Percentiles rank a stretch among this genome's conserved stretches.
Conservation (phyloP, 2,797 vertebrate species). For the Harpagifer antarcticus region DNA sequence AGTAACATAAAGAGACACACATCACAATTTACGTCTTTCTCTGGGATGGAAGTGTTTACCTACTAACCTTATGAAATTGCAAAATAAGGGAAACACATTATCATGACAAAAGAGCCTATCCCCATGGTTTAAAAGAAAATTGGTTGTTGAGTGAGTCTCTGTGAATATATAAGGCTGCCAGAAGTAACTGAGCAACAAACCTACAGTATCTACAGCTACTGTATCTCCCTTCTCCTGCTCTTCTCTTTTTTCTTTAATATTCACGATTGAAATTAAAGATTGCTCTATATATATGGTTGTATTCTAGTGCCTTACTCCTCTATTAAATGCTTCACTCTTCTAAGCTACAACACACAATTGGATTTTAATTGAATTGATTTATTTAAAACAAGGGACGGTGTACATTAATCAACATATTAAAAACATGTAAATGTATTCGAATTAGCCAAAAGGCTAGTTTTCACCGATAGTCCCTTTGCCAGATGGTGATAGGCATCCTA, state of each 20-base stretch:
- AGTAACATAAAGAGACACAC: constrained; percentile 74
- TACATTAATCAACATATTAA: too few relatives aligned
- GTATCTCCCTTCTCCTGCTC: neutral
- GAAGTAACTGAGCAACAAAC: constrained; percentile 23
- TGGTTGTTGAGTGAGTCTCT: constrained; percentile 3
- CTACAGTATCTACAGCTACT: neutral
- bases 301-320: neutral
- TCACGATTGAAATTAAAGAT: neutral
- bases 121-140: neutral
- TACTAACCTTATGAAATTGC: constrained; percentile 19
- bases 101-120: constrained; percentile 27
- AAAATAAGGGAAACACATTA: constrained; percentile 23
- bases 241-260: neutral
- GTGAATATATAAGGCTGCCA: neutral
- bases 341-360: neutral
- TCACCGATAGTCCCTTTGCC: too few relatives aligned
- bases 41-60: constrained; percentile 1
- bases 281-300: too few relatives aligned
- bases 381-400: too few relatives aligned
- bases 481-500: too few relatives aligned
- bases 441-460: too few relatives aligned
- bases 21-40: neutral
- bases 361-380: too few relatives aligned
- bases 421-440: too few relatives aligned
- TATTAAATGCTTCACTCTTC: neutral